These are phyloP conservation scores for Megalops cyprinoides DNA, from an alignment of 2,797 vertebrate genomes.

Conservation along the genomic window DNA sequence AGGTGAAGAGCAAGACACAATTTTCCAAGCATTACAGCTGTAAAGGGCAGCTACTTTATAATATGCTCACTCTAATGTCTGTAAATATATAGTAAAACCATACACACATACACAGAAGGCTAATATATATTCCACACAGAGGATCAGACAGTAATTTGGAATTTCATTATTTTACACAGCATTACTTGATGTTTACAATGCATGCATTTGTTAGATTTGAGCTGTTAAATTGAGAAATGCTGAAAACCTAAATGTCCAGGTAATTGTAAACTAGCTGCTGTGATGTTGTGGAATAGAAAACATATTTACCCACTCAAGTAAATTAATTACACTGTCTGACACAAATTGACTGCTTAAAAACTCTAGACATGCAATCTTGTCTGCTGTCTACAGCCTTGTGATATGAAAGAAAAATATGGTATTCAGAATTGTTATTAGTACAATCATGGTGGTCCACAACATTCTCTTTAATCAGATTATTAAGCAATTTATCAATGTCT, in stretches of 20 bases:
- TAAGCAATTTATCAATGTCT: constrained; percentile 61
- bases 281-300: not conserved
- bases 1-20: constrained; percentile 25
- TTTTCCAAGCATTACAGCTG: constrained; percentile 43
- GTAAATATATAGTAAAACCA: constrained; percentile 41
- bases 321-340: not conserved
- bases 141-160: not conserved
- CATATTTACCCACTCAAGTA: not conserved
- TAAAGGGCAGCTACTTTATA: constrained; percentile 35
- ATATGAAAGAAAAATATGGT: constrained; percentile 35
- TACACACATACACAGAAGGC: constrained; percentile 28
- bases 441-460: constrained; percentile 70
- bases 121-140: constrained; percentile 24
- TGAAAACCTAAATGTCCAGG: not conserved
- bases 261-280: not conserved
- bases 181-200: not conserved
- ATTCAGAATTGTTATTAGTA: constrained; percentile 65
- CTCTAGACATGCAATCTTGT: not conserved
- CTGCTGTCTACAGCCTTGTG: not conserved
- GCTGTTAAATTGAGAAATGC: too few relatives aligned
- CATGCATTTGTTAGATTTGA: too few relatives aligned
- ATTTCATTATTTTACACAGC: not conserved
- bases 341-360: constrained; percentile 7
- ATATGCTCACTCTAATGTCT: constrained; percentile 14
- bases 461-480: constrained; percentile 70